Conservation (phyloP, 2,113 vertebrate species). For the Bothrops jararaca region DNA sequence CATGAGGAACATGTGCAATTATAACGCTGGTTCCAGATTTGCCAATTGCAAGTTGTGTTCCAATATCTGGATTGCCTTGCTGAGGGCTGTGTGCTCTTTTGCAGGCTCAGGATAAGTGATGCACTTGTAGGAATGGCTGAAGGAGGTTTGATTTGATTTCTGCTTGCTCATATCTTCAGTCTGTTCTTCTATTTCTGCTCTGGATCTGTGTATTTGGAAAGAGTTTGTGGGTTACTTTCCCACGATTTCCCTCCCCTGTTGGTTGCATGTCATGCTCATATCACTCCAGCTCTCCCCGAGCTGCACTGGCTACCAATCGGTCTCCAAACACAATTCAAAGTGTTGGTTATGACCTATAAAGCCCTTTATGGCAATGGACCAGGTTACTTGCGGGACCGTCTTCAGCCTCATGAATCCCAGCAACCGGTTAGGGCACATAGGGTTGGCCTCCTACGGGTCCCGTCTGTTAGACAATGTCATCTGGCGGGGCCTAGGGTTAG, state of each 20-base stretch:
- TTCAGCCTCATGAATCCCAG: too few species aligned
- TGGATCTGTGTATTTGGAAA: background rate
- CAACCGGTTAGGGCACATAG: too few species aligned
- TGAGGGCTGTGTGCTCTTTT: background rate
- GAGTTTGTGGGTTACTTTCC: background rate
- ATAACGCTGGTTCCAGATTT: background rate
- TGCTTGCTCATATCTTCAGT: background rate
- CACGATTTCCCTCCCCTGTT: background rate
- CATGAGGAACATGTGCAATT: background rate
- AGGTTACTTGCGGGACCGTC: too few species aligned
- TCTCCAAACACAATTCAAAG: too few species aligned
- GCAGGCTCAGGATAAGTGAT: background rate
- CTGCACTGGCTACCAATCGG: too few species aligned
- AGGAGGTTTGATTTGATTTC: background rate
- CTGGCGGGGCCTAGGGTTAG: too few species aligned
- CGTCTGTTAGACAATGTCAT: too few species aligned
- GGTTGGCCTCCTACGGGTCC: too few species aligned
- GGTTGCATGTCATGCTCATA: background rate
- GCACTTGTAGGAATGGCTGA: background rate
- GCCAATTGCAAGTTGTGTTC: background rate
- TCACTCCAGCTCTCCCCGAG: too few species aligned
- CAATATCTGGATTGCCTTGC: background rate
- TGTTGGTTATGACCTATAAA: too few species aligned
- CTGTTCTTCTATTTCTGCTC: background rate
- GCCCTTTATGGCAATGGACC: too few species aligned